These are phyloP conservation scores for Glareola pratincola DNA, from an alignment of 2,113 vertebrate genomes.

Conservation along the genomic window DNA sequence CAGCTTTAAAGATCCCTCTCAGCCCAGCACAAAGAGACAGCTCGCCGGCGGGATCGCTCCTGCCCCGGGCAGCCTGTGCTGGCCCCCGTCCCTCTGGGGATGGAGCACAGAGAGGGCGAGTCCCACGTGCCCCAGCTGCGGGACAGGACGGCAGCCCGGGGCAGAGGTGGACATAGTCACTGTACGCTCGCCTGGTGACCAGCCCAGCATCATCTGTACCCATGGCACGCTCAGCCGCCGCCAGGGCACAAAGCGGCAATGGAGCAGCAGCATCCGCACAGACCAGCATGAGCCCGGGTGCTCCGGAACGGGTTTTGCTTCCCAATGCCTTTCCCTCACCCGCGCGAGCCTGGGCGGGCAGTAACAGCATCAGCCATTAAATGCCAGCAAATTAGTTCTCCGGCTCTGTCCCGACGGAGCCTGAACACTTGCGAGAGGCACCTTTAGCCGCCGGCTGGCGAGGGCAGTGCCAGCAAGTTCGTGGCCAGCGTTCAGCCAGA, in stretches of 20 bases:
- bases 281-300: accelerated
- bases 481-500: background rate
- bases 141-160: background rate
- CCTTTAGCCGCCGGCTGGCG: background rate
- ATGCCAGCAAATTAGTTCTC: background rate
- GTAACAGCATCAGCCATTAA: background rate
- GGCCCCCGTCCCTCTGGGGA: accelerated
- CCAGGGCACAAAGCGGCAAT: background rate
- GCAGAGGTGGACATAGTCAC: accelerated
- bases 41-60: accelerated
- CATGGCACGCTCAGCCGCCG: accelerated
- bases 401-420: accelerated
- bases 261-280: background rate
- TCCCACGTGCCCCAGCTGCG: accelerated
- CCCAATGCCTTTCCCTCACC: accelerated
- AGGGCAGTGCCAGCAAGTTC: background rate
- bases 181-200: accelerated
- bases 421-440: background rate
- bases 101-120: accelerated
- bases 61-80: background rate
- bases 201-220: background rate
- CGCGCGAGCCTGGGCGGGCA: background rate
- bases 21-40: accelerated
- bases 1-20: constrained; percentile 18
- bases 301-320: background rate